Evolutionary conservation across 92 coral and sea anemone genomes (phyloP).

Genomic region (Phymanthus crucifer): DNA sequence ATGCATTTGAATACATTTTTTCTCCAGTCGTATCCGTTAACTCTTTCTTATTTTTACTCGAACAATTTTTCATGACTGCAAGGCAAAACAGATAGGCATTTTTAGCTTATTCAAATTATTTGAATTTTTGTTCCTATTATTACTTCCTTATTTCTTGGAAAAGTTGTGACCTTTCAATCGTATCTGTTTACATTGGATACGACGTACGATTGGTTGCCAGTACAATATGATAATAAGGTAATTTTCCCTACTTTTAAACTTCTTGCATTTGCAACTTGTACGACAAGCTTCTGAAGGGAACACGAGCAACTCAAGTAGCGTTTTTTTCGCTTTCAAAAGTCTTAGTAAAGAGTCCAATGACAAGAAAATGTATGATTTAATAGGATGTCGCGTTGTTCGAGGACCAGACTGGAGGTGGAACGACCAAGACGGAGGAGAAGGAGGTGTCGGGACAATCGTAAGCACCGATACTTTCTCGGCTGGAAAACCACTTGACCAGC

Average conservation of each 20-base stretch:
- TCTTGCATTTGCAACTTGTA: background rate
- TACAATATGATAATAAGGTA: background rate
- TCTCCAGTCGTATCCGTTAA: too few species aligned
- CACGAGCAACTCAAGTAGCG: background rate
- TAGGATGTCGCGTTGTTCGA: conserved; percentile 2
- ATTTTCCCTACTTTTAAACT: background rate
- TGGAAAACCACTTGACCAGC: background rate
- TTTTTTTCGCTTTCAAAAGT: background rate
- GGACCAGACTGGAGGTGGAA: background rate
- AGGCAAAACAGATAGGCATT: too few species aligned
- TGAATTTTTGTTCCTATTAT: too few species aligned
- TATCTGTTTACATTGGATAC: background rate
- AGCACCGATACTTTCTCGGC: background rate
- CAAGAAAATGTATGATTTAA: background rate
- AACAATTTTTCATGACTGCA: too few species aligned
- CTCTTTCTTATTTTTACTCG: too few species aligned
- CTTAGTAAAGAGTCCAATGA: background rate
- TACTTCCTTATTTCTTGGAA: too few species aligned
- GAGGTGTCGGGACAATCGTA: background rate
- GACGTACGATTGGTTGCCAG: background rate
- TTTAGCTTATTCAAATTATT: too few species aligned
- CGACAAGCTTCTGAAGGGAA: background rate
- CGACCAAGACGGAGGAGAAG: background rate
- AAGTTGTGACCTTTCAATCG: background rate
- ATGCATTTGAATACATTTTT: too few species aligned